Evolutionary conservation across 1,140 invertebrate genomes (phyloP).

Genomic region (Stenopsyche tienmushanensis): DNA sequence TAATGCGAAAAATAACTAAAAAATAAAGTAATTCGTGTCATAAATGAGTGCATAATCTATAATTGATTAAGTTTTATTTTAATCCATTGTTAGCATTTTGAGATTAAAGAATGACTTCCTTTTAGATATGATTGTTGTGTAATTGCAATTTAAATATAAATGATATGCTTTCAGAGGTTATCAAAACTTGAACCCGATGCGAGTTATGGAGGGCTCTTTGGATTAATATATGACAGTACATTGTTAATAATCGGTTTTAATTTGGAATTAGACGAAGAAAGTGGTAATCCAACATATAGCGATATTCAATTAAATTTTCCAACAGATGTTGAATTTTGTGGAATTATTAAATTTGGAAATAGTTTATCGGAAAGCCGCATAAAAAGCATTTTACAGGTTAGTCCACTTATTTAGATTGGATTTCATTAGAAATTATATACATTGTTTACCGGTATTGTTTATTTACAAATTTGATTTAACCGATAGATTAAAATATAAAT

Average conservation of each 20-base stretch:
- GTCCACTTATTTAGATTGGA: constrained; percentile 25
- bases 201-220: constrained; percentile 69
- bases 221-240: constrained; percentile 69
- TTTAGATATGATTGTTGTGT: too few relatives aligned
- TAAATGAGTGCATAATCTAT: too few relatives aligned
- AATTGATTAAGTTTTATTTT: too few relatives aligned
- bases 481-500: too few relatives aligned
- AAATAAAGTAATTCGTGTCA: too few relatives aligned
- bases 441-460: constrained; percentile 11
- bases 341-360: constrained; percentile 65
- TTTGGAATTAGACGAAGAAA: constrained; percentile 58
- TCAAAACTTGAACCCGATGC: constrained; percentile 56
- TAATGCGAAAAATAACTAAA: too few relatives aligned
- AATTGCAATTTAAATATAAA: too few relatives aligned
- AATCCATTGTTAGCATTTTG: too few relatives aligned
- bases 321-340: constrained; percentile 72
- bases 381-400: constrained; percentile 63
- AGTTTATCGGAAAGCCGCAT: constrained; percentile 56
- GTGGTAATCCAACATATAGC: constrained; percentile 55
- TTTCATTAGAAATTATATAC: constrained; percentile 7
- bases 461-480: too few relatives aligned
- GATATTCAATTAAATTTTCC: constrained; percentile 67
- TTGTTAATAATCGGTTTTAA: constrained; percentile 67
- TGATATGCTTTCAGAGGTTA: constrained; percentile 56
- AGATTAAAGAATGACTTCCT: too few relatives aligned